Percentiles rank a stretch among this genome's conserved stretches.
Evolutionary conservation across 53 echinoderm and acorn worm genomes (phyloP).

Genomic region (Holothuria leucospilota): DNA sequence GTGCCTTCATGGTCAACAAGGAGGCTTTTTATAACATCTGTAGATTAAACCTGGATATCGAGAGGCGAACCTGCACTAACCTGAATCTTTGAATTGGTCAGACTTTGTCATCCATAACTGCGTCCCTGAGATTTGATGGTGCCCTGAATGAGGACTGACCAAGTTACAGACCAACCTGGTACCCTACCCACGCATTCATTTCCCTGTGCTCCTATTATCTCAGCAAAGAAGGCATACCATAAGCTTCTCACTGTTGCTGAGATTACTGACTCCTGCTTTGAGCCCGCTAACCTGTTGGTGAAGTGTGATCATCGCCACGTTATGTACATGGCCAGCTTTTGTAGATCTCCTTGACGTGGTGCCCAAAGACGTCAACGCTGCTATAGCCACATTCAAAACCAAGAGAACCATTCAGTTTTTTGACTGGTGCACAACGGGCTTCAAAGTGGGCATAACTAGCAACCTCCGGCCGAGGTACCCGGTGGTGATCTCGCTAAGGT

Average conservation of each 20-base stretch:
- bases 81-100: conserved; percentile 41
- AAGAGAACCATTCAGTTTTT: conserved; percentile 93
- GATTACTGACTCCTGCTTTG: conserved; percentile 52
- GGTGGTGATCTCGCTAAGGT: conserved; percentile 93
- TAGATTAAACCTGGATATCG: conserved; percentile 61
- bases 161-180: conserved; percentile 91
- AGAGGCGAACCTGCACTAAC: too few relatives aligned
- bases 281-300: conserved; percentile 86
- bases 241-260: too few relatives aligned
- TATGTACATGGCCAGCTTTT: conserved; percentile 92
- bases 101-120: conserved; percentile 49
- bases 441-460: conserved; percentile 97
- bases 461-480: conserved; percentile 86
- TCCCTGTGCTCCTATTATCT: conserved; percentile 75
- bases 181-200: too few relatives aligned
- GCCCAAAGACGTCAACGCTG: conserved; percentile 93
- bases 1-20: too few relatives aligned
- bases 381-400: conserved; percentile 92
- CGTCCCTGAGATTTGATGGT: too few relatives aligned
- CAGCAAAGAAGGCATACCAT: conserved; percentile 78
- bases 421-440: conserved; percentile 96
- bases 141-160: conserved; percentile 70
- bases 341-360: conserved; percentile 87
- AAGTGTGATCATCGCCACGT: conserved; percentile 94
- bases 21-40: too few relatives aligned